phyloP scores from a whole-genome alignment of 1,140 invertebrate genomes.

The Drosophila yakuba region DNA sequence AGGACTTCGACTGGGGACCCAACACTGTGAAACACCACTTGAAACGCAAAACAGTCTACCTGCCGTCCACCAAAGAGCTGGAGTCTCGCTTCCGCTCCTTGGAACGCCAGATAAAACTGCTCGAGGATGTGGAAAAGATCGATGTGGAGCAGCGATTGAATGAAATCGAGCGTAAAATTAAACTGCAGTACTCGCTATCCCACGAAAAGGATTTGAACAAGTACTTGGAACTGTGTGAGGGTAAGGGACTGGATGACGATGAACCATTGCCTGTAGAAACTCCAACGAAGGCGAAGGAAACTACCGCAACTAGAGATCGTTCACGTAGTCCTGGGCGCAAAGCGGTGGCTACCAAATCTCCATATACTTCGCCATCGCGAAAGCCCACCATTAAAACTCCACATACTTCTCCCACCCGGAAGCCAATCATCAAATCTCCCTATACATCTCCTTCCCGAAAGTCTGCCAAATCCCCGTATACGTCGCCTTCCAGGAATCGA shows the following conservation, averaged over 20 bases:
- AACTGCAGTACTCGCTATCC: slow-evolving; percentile 75
- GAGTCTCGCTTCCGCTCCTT: slow-evolving; percentile 76
- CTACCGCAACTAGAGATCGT: slow-evolving; percentile 15
- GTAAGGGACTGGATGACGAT: slow-evolving; percentile 70
- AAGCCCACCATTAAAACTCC: slow-evolving; percentile 51
- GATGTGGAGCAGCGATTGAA: slow-evolving; percentile 74
- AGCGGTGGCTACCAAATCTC: slow-evolving; percentile 39
- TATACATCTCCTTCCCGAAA: slow-evolving; percentile 42
- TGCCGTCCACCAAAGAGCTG: slow-evolving; percentile 77
- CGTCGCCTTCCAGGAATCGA: slow-evolving; percentile 45
- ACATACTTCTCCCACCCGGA: slow-evolving; percentile 58
- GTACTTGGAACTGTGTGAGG: slow-evolving; percentile 74
- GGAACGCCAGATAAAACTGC: slow-evolving; percentile 75
- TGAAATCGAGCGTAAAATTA: slow-evolving; percentile 80
- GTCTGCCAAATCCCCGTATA: slow-evolving; percentile 55
- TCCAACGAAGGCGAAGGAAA: not conserved
- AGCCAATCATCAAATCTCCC: slow-evolving; percentile 29
- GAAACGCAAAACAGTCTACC: slow-evolving; percentile 72
- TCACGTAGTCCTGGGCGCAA: slow-evolving; percentile 65
- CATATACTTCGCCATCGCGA: slow-evolving; percentile 60
- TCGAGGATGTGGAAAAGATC: slow-evolving; percentile 81
- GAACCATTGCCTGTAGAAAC: slow-evolving; percentile 6
- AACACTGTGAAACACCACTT: slow-evolving; percentile 77
- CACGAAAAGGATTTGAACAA: slow-evolving; percentile 80
- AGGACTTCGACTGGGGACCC: slow-evolving; percentile 74